Conservation (phyloP, 1,140 invertebrate genomes). For the Aphidius ervi region DNA sequence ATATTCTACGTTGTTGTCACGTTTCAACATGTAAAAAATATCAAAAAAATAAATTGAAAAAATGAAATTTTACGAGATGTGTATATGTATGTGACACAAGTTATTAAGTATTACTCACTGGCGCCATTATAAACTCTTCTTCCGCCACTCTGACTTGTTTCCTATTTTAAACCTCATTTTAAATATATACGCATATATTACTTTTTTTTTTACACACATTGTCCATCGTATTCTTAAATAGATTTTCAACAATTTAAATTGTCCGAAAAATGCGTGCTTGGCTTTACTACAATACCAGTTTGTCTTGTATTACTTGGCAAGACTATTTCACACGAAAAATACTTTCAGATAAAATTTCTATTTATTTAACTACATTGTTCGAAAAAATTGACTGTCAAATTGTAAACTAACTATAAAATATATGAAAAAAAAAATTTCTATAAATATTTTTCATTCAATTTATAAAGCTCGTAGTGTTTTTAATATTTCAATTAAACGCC, state of each 20-base stretch:
- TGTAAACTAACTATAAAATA: no score
- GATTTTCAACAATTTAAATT: conserved; percentile 18
- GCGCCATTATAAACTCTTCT: conserved; percentile 5
- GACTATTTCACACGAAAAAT: not conserved
- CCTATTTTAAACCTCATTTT: not conserved
- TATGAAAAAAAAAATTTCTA: no score
- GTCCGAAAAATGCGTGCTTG: conserved; percentile 26
- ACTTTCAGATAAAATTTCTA: no score
- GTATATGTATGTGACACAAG: not conserved
- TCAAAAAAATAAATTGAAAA: conserved; percentile 14
- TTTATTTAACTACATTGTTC: no score
- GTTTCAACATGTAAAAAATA: not conserved
- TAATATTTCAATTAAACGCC: not conserved
- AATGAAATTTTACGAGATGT: conserved; percentile 4
- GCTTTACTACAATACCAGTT: conserved; percentile 20
- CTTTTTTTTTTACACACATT: conserved; percentile 2
- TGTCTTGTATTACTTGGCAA: conserved; percentile 31
- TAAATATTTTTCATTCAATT: no score
- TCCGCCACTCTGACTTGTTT: no score
- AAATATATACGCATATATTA: not conserved
- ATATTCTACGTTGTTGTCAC: conserved; percentile 1
- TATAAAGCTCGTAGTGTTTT: no score
- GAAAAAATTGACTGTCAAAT: no score
- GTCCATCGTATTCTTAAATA: conserved; percentile 22
- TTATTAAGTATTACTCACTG: not conserved